Evolutionary conservation across 2,888 invertebrate genomes (phyloP), one percentile per base, ranked within the genome.

Genomic region (Biston stratarius): DNA sequence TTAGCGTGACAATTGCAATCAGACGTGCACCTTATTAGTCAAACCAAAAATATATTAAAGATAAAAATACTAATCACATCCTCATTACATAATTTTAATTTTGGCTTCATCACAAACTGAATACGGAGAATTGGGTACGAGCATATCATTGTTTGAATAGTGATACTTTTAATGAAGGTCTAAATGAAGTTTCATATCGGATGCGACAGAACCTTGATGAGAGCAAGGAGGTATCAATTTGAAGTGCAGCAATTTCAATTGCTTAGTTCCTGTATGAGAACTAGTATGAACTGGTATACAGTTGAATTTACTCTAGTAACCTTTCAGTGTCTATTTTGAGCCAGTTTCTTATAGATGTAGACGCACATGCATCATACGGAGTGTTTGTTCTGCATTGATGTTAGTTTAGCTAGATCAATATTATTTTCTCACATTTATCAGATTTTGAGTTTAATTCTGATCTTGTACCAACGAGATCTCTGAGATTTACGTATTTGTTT

Each of bases 211-310:
- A 65, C 64, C 66, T 73, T 69, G 52, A 24, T 55, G 14, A 60
- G 61, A 58, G 65, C 53, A 66, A 64, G 70, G 69, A 61, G 38
- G 53, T 47, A 63, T 48, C 64, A 72, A 74, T 70, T 74, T 74
- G 78, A 80, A 79, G 74, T 71, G 71, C 78, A 74, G 74, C 69
- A 72, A 71, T 72, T 75, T 75, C 80, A 67, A 83, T 82, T 83
- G 79, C 73, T 70, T 74, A 77, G 77, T 83, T 83, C 83, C 83
- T 83, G 83, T 78, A 3, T 49, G n/a, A 14, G 14, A n/a, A 42
- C 45, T 24, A 47, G 45, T 7, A 34, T n/a, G 10, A 10, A 60
- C 61, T 38, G 38, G 38, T 38, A 6, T 38, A 38, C 36, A n/a
- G 48, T 34, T 15, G 40, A 52, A 58, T 48, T 72, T 69, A 64